Percentiles rank a stretch among this genome's conserved stretches.
These are phyloP conservation scores for Drosophila infuscata DNA, from an alignment of 2,888 invertebrate species.

Conservation along the genomic window DNA sequence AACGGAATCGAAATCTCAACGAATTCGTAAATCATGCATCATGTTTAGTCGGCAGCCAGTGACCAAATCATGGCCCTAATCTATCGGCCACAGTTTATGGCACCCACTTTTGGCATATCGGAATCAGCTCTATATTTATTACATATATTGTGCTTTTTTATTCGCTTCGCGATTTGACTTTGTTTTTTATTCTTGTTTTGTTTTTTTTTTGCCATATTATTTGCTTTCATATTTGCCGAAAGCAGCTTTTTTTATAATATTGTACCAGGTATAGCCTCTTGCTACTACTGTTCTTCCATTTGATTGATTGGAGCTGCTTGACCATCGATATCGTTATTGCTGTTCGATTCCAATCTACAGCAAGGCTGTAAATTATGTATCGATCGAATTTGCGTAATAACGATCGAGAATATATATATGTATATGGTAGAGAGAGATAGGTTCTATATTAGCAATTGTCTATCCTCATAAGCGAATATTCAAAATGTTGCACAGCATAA, in stretches of 20 bases:
- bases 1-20: slow-evolving; percentile 61
- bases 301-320: slow-evolving; percentile 38
- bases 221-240: slow-evolving; percentile 79
- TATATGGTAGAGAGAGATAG: not conserved
- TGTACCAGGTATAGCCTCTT: slow-evolving; percentile 30
- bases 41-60: slow-evolving; percentile 35
- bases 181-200: slow-evolving; percentile 15
- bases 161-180: slow-evolving; percentile 33
- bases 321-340: slow-evolving; percentile 34
- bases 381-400: slow-evolving; percentile 21
- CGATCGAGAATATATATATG: not conserved
- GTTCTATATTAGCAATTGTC: not conserved
- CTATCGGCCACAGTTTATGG: slow-evolving; percentile 67
- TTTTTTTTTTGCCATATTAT: slow-evolving; percentile 4
- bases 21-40: slow-evolving; percentile 70
- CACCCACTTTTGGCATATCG: slow-evolving; percentile 69
- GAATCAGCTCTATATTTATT: slow-evolving; percentile 63
- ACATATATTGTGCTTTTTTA: slow-evolving; percentile 57
- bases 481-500: too few relatives aligned
- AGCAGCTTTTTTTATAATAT: slow-evolving; percentile 61
- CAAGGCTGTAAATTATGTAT: slow-evolving; percentile 48
- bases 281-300: slow-evolving; percentile 66
- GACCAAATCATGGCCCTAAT: slow-evolving; percentile 77
- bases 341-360: slow-evolving; percentile 33
- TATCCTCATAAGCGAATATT: not conserved